A percentile compares a stretch with the other conserved stretches of the same genome.
Evolutionary conservation across 2,888 invertebrate genomes (phyloP).

Genomic region (Lobophora halterata): DNA sequence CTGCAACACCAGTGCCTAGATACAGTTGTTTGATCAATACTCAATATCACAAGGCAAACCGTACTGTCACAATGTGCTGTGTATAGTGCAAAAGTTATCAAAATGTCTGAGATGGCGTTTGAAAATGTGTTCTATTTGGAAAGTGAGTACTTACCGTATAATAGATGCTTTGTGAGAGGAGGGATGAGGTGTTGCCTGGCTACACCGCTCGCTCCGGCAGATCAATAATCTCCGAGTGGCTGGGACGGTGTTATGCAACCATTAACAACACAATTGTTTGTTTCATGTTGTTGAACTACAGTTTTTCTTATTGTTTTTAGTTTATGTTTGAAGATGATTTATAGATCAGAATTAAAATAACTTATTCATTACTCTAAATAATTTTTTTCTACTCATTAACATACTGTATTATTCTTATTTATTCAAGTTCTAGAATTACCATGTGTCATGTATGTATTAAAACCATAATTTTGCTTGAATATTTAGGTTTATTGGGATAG

Average conservation of each 20-base stretch:
- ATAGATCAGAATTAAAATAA: no score
- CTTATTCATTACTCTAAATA: background rate
- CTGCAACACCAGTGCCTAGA: slow-evolving; percentile 55
- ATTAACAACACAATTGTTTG: slow-evolving; percentile 37
- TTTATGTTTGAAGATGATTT: background rate
- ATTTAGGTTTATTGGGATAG: no score
- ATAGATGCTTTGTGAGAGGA: slow-evolving; percentile 50
- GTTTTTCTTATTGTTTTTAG: slow-evolving; percentile 7
- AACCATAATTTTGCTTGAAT: no score
- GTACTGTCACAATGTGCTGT: slow-evolving; percentile 50
- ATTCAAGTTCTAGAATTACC: no score
- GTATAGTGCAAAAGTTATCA: slow-evolving; percentile 40
- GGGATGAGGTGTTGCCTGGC: slow-evolving; percentile 76
- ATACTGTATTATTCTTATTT: no score
- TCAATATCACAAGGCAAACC: slow-evolving; percentile 49
- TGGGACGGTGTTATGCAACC: slow-evolving; percentile 73
- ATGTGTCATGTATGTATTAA: no score
- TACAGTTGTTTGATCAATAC: slow-evolving; percentile 76
- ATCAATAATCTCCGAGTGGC: slow-evolving; percentile 74
- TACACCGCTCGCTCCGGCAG: slow-evolving; percentile 65
- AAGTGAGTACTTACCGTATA: slow-evolving; percentile 74
- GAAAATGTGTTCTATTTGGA: slow-evolving; percentile 78
- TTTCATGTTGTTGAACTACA: slow-evolving; percentile 25
- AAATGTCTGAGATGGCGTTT: slow-evolving; percentile 76
- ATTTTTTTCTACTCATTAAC: no score